Evolutionary conservation across 2,888 invertebrate genomes (phyloP), one percentile per base, ranked within the genome.

Genomic region (Acrocyrtus sp.): DNA sequence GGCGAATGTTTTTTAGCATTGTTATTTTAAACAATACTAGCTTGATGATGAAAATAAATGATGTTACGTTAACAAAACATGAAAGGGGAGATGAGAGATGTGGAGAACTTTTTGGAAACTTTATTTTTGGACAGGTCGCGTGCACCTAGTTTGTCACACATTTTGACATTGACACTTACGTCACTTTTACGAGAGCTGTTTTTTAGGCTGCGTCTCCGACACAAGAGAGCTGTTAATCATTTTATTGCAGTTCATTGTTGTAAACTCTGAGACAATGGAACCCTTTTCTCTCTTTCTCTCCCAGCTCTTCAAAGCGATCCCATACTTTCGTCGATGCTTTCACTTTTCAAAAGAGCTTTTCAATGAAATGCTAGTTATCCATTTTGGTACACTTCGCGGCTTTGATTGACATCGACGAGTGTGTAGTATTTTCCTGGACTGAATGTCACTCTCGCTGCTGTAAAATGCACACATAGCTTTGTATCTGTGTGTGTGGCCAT

Each of bases 71-170:
- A 58, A 50, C 51, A 50, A 54, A 6, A 48, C 53, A n/a, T n/a
- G n/a, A n/a, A n/a, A n/a, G n/a, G n/a, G n/a, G n/a, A n/a, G n/a
- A n/a, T n/a, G n/a, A n/a, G n/a, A n/a, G n/a, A n/a, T n/a, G n/a
- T n/a, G n/a, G n/a, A n/a, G n/a, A n/a, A 54, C 29, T 45, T 24
- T 54, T 24, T 47, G 34, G 54, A 51, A 29, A 58, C 5, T 26
- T 27, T 17, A 43, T 58, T 45, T 19, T 48, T 54, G 53, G 68
- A 61, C 68, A 68, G 61, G 68, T 68, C 68, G 29, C 68, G 68
- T 68, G 68, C 61, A 27, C 58, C 68, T 61, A 68, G 68, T 68
- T 68, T 68, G 68, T 68, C 68, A 68, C 68, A 68, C 60, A 45
- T 68, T 68, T 68, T 68, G 61, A 68, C 68, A 61, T 60, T 68